These are phyloP conservation scores for Meriones psammophilus DNA, from an alignment of 2,797 vertebrate genomes.

Conservation along the genomic window DNA sequence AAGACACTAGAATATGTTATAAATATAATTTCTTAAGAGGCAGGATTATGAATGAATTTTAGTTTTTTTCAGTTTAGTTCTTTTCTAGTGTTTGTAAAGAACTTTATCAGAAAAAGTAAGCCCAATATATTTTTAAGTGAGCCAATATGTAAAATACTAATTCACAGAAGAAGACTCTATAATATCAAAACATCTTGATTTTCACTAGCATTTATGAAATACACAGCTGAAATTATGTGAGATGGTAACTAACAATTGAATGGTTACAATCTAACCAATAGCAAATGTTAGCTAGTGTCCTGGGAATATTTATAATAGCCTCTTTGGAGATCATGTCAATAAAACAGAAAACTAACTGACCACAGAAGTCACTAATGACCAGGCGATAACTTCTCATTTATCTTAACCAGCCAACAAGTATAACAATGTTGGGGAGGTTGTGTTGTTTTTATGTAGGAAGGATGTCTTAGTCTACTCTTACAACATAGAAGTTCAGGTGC, in stretches of 20 bases:
- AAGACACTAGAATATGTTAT: neutral
- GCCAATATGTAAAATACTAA: neutral
- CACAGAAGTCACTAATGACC: neutral
- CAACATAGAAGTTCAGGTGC: neutral
- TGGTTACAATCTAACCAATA: neutral
- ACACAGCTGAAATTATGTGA: neutral
- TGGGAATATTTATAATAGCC: neutral
- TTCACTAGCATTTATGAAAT: neutral
- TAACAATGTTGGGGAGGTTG: neutral
- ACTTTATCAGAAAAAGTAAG: neutral
- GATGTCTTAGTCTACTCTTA: neutral
- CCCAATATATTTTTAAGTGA: neutral
- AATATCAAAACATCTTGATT: neutral
- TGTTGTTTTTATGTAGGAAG: neutral
- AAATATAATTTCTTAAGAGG: neutral
- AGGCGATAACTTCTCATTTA: neutral
- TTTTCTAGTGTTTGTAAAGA: neutral
- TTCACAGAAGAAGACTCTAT: neutral
- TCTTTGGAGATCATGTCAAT: constrained; percentile 8
- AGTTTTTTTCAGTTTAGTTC: neutral
- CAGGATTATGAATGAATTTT: neutral
- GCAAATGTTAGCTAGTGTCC: neutral
- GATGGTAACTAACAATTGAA: neutral
- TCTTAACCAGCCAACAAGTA: neutral
- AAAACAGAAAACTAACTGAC: constrained; percentile 29